phyloP scores from a whole-genome alignment of 2,888 invertebrate genomes.

The Disparrhopalites patrizii region DNA sequence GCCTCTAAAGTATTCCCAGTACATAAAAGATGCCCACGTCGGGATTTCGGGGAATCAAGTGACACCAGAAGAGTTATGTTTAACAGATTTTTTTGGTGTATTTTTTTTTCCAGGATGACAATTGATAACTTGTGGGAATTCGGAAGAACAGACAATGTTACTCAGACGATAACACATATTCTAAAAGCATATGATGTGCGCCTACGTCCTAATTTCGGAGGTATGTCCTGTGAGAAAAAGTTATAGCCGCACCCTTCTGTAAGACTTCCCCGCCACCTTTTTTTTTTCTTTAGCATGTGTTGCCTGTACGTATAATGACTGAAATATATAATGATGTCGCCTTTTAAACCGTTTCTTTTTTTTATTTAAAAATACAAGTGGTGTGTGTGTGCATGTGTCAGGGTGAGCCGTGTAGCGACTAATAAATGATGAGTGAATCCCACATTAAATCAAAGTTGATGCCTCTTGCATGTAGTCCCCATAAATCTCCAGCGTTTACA shows the following conservation, averaged over 20 bases:
- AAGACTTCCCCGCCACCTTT: not conserved
- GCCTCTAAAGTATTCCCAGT: no score
- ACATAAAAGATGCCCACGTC: no score
- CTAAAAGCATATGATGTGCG: constrained; percentile 54
- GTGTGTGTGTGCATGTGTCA: no score
- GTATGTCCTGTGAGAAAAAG: constrained; percentile 43
- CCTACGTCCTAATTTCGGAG: constrained; percentile 55
- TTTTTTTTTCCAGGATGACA: constrained; percentile 32
- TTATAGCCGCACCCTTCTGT: not conserved
- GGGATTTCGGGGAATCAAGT: no score
- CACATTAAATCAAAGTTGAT: no score
- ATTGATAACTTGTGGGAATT: constrained; percentile 40
- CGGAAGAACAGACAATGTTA: constrained; percentile 51
- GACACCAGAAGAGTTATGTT: no score
- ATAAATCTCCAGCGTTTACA: no score
- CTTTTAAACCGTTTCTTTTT: not conserved
- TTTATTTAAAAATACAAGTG: not conserved
- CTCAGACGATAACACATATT: constrained; percentile 51
- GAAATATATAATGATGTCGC: not conserved
- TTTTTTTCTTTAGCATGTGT: not conserved
- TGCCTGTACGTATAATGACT: no score
- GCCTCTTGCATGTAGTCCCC: no score
- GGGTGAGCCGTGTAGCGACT: no score
- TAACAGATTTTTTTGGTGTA: no score
- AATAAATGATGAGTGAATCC: no score